Evolutionary conservation across 2,797 vertebrate genomes (phyloP).

Genomic region (Tadarida brasiliensis): DNA sequence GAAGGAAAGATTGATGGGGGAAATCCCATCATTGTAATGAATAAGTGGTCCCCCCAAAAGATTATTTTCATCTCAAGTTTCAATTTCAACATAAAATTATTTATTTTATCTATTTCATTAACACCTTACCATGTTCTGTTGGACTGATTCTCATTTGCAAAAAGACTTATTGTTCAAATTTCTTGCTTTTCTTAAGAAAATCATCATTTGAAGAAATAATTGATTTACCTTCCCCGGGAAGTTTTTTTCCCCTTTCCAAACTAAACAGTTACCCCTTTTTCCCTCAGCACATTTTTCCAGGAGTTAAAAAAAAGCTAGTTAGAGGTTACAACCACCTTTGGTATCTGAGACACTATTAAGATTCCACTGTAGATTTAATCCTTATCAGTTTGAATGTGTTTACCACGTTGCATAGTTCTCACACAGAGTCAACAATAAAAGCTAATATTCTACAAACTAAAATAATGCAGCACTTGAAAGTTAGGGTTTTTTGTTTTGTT

Average conservation of each 20-base stretch:
- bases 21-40: not conserved
- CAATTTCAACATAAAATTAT: not conserved
- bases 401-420: not conserved
- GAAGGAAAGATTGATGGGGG: no score
- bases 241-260: constrained; percentile 5
- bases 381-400: not conserved
- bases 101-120: not conserved
- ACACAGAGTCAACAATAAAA: not conserved
- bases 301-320: not conserved
- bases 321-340: not conserved
- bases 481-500: not conserved
- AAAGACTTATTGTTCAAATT: not conserved
- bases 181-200: constrained; percentile 33
- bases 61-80: not conserved
- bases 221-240: not conserved
- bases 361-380: constrained; percentile 32
- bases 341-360: constrained; percentile 43
- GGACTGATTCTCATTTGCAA: not conserved
- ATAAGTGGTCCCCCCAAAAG: not conserved
- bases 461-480: not conserved
- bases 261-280: not conserved
- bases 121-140: not conserved
- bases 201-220: constrained; percentile 11
- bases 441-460: not conserved
- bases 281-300: not conserved